Evolutionary conservation across 2,113 vertebrate genomes (phyloP), one percentile per base, ranked within the genome.

Genomic region (Anguilla rostrata): DNA sequence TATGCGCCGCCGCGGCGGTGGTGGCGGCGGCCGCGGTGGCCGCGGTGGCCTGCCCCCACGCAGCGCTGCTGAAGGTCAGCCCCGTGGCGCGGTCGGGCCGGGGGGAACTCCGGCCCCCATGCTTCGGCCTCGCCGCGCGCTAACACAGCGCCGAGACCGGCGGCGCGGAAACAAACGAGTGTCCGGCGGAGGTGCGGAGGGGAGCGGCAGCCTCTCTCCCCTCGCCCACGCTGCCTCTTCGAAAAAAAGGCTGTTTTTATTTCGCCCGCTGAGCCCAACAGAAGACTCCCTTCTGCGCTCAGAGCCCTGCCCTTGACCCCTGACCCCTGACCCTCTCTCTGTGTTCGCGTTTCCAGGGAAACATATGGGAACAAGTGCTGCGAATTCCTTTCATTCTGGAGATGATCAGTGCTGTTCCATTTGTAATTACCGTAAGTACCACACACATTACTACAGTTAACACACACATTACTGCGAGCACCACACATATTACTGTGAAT

Each of bases 341-440:
- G 39, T 41, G n/a, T 46, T 88, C 93, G 78, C 90, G 93, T 95
- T 95, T 94, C 93, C 93, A 97, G 96, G 96, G 96, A 56, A 97
- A 97, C 91, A 92, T 97, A 87, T 97, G 96, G 95, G 96, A 97
- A 92, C 96, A 96, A 92, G 94, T 97, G 43, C 91, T 96, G 80
- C 95, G 95, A 80, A 94, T 97, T 79, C 95, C 96, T 2, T 97
- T 97, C 90, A 95, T 97, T 89, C 92, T 97, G 91, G 96, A 97
- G 91, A 96, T 97, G 96, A 95, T 97, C 94, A 97, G 95, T 87
- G 94, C 96, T 0, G 84, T 96, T 87, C 96, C 96, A 80, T 96
- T 96, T 90, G 95, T 96, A 91, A 94, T 96, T 93, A 97, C 95
- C 92, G 96, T 97, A 90, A 96, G 96, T 94, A 78, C 43, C 83